Base-by-base conservation (phyloP, 2,113 vertebrate genomes). In the Bos javanicus region DNA sequence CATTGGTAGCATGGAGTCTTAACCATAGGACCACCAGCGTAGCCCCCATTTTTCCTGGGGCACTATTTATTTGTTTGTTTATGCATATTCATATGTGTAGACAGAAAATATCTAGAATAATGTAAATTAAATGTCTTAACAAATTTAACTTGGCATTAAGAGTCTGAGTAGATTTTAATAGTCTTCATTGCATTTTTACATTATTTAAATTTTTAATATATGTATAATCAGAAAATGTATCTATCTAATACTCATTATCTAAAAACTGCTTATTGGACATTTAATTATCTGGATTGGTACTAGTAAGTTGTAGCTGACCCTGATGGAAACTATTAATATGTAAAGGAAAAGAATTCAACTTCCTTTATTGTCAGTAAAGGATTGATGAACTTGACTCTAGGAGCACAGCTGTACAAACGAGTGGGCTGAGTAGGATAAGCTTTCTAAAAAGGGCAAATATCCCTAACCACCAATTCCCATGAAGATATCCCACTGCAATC, bases 361-460 rank as follows among this genome's bases (percentile, higher is more conserved):
- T 87, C 6, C 39, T 90, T 89, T 87, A 26, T 84, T 62, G 48
- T 96, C 74, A 85, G 85, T 9, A 76, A 94, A 95, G 76, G 80
- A 82, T 78, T 95, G n/a, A 60, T 76, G 90, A 94, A 91, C 87
- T 96, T 90, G 81, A 82, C 80, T 87, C 17, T 87, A 3, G 15
- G 36, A 81, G 43, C 81, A 85, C 85, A 97, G 96, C 81, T 97
- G 84, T 71, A 82, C 64, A 94, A 97, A 92, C 90, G 52, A 67
- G 36, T n/a, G 84, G 17, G 23, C 57, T 33, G 87, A 81, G 46
- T 46, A 26, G 33, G 60, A 46, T n/a, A 21, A 81, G 50, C 23
- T 84, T 60, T 64, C 15, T 7, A 25, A 12, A 64, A 93, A 90
- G 84, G 25, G 52, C n/a, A 91, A 93, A 93, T 6, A 57, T 50